A percentile compares a stretch with the other conserved stretches of the same genome.
Conservation (phyloP, 2,888 invertebrate species). For the Mycalesis mineus region DNA sequence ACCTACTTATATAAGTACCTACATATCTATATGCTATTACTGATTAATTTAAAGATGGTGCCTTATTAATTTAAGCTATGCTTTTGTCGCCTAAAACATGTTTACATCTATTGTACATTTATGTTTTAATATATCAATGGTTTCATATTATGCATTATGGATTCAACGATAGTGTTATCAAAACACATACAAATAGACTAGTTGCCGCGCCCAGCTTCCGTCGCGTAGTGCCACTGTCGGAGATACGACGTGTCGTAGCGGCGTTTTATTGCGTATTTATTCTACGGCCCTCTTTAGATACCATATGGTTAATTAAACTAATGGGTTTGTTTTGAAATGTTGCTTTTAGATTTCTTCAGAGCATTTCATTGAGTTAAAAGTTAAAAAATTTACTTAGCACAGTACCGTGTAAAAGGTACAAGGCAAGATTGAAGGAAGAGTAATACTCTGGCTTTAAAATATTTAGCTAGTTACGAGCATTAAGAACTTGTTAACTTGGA, state of each 20-base stretch:
- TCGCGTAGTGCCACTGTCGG: background rate
- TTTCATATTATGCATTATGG: background rate
- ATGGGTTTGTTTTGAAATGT: constrained; percentile 2
- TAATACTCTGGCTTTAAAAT: too few species aligned
- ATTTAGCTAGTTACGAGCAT: too few species aligned
- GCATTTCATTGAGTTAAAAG: background rate
- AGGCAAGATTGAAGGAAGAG: background rate
- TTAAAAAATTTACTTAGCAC: too few species aligned
- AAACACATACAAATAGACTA: constrained; percentile 9
- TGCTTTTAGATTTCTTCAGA: background rate
- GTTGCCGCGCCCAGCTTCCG: constrained; percentile 11
- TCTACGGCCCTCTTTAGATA: constrained; percentile 12
- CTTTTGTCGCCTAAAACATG: too few species aligned
- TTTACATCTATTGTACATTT: too few species aligned
- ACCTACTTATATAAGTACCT: too few species aligned
- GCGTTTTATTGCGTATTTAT: constrained; percentile 11
- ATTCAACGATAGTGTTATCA: background rate
- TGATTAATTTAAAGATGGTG: too few species aligned
- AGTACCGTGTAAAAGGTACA: too few species aligned
- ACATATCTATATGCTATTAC: too few species aligned
- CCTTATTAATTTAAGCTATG: too few species aligned
- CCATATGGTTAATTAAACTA: constrained; percentile 5
- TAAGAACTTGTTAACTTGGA: too few species aligned
- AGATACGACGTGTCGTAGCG: background rate
- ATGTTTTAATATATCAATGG: too few species aligned